Conservation (phyloP, 2,797 vertebrate species). For the Phylloscopus collybita region DNA sequence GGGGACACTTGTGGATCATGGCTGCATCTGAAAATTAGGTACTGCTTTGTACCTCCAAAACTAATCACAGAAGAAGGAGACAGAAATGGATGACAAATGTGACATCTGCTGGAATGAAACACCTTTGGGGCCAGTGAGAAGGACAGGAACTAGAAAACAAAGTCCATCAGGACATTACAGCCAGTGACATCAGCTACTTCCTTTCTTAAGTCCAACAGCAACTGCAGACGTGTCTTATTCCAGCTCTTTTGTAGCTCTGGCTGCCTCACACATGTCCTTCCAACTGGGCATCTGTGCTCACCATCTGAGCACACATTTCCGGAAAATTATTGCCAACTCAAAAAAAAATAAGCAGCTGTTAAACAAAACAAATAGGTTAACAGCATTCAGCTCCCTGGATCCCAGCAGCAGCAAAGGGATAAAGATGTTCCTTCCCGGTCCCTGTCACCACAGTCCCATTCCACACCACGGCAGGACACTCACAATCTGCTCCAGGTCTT, state of each 20-base stretch:
- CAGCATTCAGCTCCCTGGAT: not conserved
- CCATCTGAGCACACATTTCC: conserved; percentile 42
- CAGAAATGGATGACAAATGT: not conserved
- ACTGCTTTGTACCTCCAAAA: not conserved
- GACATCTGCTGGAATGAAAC: not conserved
- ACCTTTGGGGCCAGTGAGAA: not conserved
- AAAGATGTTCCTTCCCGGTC: not conserved
- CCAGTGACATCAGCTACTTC: not conserved
- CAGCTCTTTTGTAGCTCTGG: not conserved
- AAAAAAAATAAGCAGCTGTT: not conserved
- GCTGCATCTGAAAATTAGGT: not conserved
- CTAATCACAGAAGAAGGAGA: not conserved
- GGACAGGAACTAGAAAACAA: conserved; percentile 1
- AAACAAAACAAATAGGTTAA: not conserved
- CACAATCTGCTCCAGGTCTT: conserved; percentile 16
- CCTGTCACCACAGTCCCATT: not conserved
- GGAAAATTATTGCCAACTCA: not conserved
- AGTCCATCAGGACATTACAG: not conserved
- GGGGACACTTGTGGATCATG: not conserved
- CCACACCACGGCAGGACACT: not conserved
- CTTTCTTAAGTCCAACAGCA: not conserved
- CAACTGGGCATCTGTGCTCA: conserved; percentile 21
- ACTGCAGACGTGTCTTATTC: not conserved
- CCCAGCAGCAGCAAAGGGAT: not conserved
- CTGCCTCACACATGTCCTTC: conserved; percentile 12